phyloP scores from a whole-genome alignment of 2,888 invertebrate species.

The Microplitis deprimator region DNA sequence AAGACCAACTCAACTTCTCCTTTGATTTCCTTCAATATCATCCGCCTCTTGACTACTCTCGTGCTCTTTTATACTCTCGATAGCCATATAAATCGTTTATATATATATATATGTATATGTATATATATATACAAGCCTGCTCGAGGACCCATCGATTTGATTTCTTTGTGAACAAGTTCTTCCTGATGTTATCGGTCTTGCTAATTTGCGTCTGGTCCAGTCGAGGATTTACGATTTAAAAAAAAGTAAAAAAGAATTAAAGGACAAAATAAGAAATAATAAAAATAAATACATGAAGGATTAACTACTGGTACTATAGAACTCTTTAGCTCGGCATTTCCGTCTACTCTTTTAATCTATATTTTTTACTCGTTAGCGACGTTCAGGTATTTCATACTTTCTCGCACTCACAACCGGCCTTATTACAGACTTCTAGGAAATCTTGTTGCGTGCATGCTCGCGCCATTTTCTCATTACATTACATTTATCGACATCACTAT shows the following conservation, averaged over 20 bases:
- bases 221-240: slow-evolving; percentile 31
- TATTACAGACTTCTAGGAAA: slow-evolving; percentile 43
- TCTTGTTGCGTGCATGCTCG: slow-evolving; percentile 40
- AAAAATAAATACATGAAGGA: neutral
- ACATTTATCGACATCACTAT: slow-evolving; percentile 6
- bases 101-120: slow-evolving; percentile 17
- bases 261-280: slow-evolving; percentile 20
- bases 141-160: slow-evolving; percentile 18
- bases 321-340: slow-evolving; percentile 6
- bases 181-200: slow-evolving; percentile 51
- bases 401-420: slow-evolving; percentile 41
- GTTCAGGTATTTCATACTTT: slow-evolving; percentile 45
- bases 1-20: slow-evolving; percentile 34
- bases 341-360: slow-evolving; percentile 19
- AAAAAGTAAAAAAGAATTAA: slow-evolving; percentile 28
- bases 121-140: slow-evolving; percentile 14
- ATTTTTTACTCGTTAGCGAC: slow-evolving; percentile 38
- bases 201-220: slow-evolving; percentile 53
- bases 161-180: slow-evolving; percentile 45
- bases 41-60: slow-evolving; percentile 22
- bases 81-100: neutral
- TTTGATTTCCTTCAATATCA: slow-evolving; percentile 25
- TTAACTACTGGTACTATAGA: neutral
- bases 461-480: slow-evolving; percentile 42
- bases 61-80: neutral